phyloP scores from a whole-genome alignment of 2,888 invertebrate genomes.

The Clistopyga incitator region DNA sequence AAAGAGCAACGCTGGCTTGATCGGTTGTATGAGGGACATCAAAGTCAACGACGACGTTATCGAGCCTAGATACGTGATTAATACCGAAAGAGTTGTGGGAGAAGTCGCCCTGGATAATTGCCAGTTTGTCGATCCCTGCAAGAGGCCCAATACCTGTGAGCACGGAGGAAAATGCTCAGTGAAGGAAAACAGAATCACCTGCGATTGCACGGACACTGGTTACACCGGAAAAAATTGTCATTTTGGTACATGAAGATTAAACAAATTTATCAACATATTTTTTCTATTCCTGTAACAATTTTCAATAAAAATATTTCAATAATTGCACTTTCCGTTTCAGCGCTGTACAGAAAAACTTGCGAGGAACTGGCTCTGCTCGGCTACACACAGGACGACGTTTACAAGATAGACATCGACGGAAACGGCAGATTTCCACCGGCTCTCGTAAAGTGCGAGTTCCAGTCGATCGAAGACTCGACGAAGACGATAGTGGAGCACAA shows the following conservation, averaged over 20 bases:
- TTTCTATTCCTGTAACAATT: too few relatives aligned
- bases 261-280: not conserved
- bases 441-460: slow-evolving; percentile 96
- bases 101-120: slow-evolving; percentile 96
- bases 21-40: slow-evolving; percentile 96
- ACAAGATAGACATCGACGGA: slow-evolving; percentile 96
- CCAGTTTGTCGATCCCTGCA: slow-evolving; percentile 95
- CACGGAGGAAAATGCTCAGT: slow-evolving; percentile 96
- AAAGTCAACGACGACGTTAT: slow-evolving; percentile 92
- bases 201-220: slow-evolving; percentile 95
- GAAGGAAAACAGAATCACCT: slow-evolving; percentile 93
- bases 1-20: slow-evolving; percentile 88
- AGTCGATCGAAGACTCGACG: slow-evolving; percentile 92
- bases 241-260: slow-evolving; percentile 86
- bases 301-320: not conserved
- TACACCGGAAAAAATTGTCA: slow-evolving; percentile 98
- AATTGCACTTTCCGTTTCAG: slow-evolving; percentile 82
- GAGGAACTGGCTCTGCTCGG: slow-evolving; percentile 96
- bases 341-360: slow-evolving; percentile 95
- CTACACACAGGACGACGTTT: slow-evolving; percentile 95
- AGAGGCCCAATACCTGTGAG: slow-evolving; percentile 95
- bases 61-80: slow-evolving; percentile 92
- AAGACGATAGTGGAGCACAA: slow-evolving; percentile 96
- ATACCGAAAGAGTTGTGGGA: slow-evolving; percentile 93
- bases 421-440: slow-evolving; percentile 96